These are phyloP conservation scores for Unio pictorum DNA, from an alignment of 2,888 invertebrate genomes.

Conservation along the genomic window DNA sequence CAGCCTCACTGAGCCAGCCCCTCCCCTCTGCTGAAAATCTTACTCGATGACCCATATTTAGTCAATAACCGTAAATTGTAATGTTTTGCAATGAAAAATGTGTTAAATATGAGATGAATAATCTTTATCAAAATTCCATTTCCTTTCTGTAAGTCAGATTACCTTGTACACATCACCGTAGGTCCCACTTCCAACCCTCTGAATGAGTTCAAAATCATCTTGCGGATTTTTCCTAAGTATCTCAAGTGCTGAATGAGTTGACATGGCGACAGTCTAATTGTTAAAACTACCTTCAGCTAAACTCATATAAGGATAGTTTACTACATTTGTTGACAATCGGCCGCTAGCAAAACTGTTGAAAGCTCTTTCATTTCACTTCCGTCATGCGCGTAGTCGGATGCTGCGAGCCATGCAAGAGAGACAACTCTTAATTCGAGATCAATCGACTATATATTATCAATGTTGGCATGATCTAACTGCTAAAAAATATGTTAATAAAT, in stretches of 20 bases:
- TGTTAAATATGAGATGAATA: not conserved
- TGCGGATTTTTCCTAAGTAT: conserved; percentile 73
- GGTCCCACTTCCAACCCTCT: conserved; percentile 98
- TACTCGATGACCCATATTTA: not conserved
- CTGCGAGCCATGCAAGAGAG: too few relatives aligned
- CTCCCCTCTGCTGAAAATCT: too few relatives aligned
- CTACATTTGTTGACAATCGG: conserved; percentile 3
- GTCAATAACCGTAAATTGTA: not conserved
- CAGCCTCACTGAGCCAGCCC: too few relatives aligned
- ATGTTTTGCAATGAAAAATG: not conserved
- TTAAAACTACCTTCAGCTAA: too few relatives aligned
- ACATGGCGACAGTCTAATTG: too few relatives aligned
- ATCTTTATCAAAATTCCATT: not conserved
- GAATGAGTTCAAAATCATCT: conserved; percentile 95
- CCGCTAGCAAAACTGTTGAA: not conserved
- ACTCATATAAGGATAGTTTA: not conserved
- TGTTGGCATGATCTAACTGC: too few relatives aligned
- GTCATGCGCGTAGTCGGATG: conserved; percentile 17
- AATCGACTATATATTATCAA: too few relatives aligned
- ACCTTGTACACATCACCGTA: conserved; percentile 99
- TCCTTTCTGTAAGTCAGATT: conserved; percentile 8
- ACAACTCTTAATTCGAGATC: too few relatives aligned
- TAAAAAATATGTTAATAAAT: too few relatives aligned
- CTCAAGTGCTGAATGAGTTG: conserved; percentile 17
- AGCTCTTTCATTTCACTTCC: conserved; percentile 17